These are phyloP conservation scores for Harpagus bidentatus DNA, from an alignment of 2,113 vertebrate genomes.

Conservation along the genomic window DNA sequence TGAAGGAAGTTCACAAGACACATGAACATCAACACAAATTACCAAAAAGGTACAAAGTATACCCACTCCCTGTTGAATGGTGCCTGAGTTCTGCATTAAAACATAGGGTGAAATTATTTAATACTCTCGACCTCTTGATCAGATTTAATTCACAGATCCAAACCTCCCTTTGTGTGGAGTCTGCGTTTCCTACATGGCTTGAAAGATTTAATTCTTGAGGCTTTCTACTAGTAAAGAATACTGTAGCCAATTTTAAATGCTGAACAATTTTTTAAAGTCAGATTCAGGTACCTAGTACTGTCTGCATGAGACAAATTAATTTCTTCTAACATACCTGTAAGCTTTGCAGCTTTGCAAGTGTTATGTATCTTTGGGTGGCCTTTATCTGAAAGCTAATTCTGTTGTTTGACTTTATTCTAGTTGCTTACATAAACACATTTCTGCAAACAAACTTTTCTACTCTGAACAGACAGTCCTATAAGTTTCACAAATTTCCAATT, in stretches of 20 bases:
- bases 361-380: neutral
- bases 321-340: neutral
- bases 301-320: neutral
- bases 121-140: neutral
- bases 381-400: neutral
- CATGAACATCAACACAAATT: neutral
- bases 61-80: neutral
- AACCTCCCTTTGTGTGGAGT: neutral
- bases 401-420: neutral
- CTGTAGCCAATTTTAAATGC: neutral
- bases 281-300: neutral
- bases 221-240: neutral
- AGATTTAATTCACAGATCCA: neutral
- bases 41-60: neutral
- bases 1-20: slow-evolving; percentile 1
- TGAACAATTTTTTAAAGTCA: neutral
- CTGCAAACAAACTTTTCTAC: neutral
- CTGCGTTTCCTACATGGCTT: neutral
- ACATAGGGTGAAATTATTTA: neutral
- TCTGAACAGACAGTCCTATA: neutral
- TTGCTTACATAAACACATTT: neutral
- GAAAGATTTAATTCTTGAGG: neutral
- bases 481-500: neutral
- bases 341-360: neutral
- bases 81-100: neutral